Percentiles rank a stretch among this genome's conserved stretches.
phyloP scores from a whole-genome alignment of 2,888 invertebrate genomes.

The Colostygia pectinataria region DNA sequence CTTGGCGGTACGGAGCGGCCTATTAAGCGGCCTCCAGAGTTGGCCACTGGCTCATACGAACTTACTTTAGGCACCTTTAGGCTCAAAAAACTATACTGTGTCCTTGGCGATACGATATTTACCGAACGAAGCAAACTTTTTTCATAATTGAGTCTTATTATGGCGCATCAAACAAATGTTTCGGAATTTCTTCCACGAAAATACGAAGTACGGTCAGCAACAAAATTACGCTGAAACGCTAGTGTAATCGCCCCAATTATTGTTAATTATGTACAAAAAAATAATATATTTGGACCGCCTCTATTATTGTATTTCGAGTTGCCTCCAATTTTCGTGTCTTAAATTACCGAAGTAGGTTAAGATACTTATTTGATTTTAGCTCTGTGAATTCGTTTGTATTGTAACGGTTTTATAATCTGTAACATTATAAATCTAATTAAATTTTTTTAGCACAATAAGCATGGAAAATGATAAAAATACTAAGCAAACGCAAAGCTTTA shows the following conservation, averaged over 20 bases:
- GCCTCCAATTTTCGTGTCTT: constrained; percentile 41
- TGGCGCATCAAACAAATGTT: constrained; percentile 80
- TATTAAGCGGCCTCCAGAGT: too few relatives aligned
- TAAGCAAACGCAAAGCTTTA: too few relatives aligned
- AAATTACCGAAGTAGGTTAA: constrained; percentile 13
- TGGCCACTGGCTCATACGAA: too few relatives aligned
- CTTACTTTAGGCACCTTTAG: too few relatives aligned
- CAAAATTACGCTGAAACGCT: constrained; percentile 57
- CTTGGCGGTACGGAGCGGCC: too few relatives aligned
- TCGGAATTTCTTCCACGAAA: constrained; percentile 80
- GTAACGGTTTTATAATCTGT: constrained; percentile 4
- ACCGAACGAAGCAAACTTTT: constrained; percentile 58
- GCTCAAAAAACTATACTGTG: constrained; percentile 6
- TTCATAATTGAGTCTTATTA: constrained; percentile 81
- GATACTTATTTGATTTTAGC: background rate
- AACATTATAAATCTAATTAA: constrained; percentile 1
- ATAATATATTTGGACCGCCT: constrained; percentile 50
- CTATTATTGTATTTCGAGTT: constrained; percentile 55
- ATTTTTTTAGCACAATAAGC: too few relatives aligned
- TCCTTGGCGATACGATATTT: constrained; percentile 28
- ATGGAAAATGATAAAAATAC: too few relatives aligned
- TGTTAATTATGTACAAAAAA: constrained; percentile 65
- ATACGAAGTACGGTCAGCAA: constrained; percentile 68
- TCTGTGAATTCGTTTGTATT: constrained; percentile 2
- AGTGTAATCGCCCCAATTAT: constrained; percentile 69